Conservation (phyloP, 2,797 vertebrate genomes). For the Periophthalmus magnuspinnatus region DNA sequence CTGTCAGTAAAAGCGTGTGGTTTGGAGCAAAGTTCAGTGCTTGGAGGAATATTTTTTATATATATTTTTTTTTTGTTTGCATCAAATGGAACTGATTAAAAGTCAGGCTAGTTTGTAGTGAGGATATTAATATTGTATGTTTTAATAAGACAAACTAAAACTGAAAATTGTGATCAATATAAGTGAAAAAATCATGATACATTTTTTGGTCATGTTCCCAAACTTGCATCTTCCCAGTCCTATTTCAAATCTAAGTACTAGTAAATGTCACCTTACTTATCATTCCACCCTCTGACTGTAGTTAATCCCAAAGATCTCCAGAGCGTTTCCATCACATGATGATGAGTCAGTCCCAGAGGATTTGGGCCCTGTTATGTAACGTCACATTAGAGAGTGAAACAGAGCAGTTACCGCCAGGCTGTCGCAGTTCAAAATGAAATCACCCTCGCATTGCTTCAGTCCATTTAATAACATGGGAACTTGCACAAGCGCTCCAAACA, state of each 20-base stretch:
- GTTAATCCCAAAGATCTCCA: conserved; percentile 1
- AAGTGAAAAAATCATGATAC: too few species aligned
- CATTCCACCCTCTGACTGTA: not conserved
- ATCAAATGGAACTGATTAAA: too few species aligned
- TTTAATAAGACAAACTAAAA: too few species aligned
- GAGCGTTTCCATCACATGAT: conserved; percentile 4
- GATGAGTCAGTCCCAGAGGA: conserved; percentile 8
- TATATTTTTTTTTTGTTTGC: too few species aligned
- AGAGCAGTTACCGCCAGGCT: conserved; percentile 29
- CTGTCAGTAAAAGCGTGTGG: too few species aligned
- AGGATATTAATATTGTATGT: too few species aligned
- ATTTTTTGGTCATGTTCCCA: too few species aligned
- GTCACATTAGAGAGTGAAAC: conserved; percentile 39
- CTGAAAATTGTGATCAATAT: too few species aligned
- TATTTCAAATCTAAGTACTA: not conserved
- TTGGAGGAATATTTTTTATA: too few species aligned
- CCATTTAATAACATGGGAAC: conserved; percentile 20
- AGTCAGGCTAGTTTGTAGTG: too few species aligned
- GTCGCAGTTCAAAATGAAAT: conserved; percentile 43
- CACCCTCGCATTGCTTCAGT: conserved; percentile 39
- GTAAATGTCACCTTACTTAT: not conserved
- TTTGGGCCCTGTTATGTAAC: conserved; percentile 21
- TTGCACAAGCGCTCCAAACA: conserved; percentile 28
- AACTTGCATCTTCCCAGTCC: too few species aligned
- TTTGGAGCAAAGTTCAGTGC: too few species aligned